Base-by-base conservation (phyloP, 2,797 vertebrate species). In the Acanthopagrus latus region DNA sequence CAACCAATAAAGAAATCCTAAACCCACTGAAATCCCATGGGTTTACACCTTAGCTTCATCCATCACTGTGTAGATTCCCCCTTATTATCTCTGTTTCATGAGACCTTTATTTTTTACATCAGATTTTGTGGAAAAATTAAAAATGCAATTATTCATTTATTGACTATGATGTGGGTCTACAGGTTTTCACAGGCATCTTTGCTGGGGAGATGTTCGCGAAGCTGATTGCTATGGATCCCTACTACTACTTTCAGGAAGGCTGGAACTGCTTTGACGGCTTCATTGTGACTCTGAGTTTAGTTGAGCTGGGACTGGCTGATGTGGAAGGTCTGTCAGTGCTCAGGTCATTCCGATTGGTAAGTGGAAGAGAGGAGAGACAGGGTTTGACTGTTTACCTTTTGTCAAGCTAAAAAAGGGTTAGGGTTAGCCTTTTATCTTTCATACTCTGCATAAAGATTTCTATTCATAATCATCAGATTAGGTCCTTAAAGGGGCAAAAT, bases 111-210 rank as follows among this genome's bases (percentile, higher is more conserved):
- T 48, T 51, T 25, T 25, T 25, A 17, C 4, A 41, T 48, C 52
- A 13, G 0, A 41, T 33, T 58, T 21, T 51, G 23, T 58, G 16
- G 5, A 0, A 47, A 76, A 47, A 57, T 5, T 48, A 7, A 9
- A 51, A 16, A 46, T 59, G 21, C 20, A 13, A 3, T 66, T 1
- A 3, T 66, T 1, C 21, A 54, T 57, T 16, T 38, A 10, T 13
- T 52, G 6, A 33, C 29, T 33, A 33, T 27, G 25, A 65, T 71
- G 21, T 80, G 70, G 33, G 64, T 0, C 69, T 81, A 7, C 88
- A 99, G 98, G 97, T 99, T 85, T 99, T 99, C 94, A 99, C 98
- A 5, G 97, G 97, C n/a, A 99, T 99, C 93, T 99, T 99, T 90
- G 98, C 98, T 38, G 97, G 96, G 1, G 98, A 99, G 94, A 99